Evolutionary conservation across 2,888 invertebrate species (phyloP), one percentile per base, ranked within the genome.

Genomic region (Cantharis lateralis): DNA sequence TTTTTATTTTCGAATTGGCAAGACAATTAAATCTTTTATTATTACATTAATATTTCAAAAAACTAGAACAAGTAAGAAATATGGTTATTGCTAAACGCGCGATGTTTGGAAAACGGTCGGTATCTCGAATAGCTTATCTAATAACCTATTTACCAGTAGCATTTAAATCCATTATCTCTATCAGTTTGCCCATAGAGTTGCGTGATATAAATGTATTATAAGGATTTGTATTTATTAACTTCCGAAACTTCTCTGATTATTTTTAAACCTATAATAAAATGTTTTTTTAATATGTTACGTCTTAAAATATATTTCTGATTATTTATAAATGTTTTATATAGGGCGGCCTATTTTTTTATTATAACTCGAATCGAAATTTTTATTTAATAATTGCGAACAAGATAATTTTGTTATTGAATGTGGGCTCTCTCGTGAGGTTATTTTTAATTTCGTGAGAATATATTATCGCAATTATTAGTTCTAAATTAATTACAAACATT

Each of bases 151-250:
- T 66, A n/a, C n/a, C 64, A 24, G 64, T 66, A 24, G 64, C 64
- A 66, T 66, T 66, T 66, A 20, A 66, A 66, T 66, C 20, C 24
- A 66, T 66, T 66, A 66, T 66, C 64, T 20, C 10, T 24, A n/a
- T 66, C 24, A 66, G 18, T 48, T n/a, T 48, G 48, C n/a, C 7
- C n/a, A 48, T 32, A 32, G n/a, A 0, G 13, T 48, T 48, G 48
- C 48, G 48, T 48, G 48, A 48, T 48, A 48, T 48, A 48, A 48
- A 48, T 66, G 64, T 66, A 24, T 66, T 66, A 20, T 66, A 66
- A 66, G 24, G 64, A 66, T 66, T 66, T 66, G 24, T 66, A 20
- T 66, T 66, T 66, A 66, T 66, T n/a, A 66, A 24, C 64, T 66
- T 66, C 64, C 64, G 20, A 66, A 66, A 66, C 20, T 66, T 66